These are phyloP conservation scores for Drosophila prostipennis DNA, from an alignment of 2,888 invertebrate species.

Conservation along the genomic window DNA sequence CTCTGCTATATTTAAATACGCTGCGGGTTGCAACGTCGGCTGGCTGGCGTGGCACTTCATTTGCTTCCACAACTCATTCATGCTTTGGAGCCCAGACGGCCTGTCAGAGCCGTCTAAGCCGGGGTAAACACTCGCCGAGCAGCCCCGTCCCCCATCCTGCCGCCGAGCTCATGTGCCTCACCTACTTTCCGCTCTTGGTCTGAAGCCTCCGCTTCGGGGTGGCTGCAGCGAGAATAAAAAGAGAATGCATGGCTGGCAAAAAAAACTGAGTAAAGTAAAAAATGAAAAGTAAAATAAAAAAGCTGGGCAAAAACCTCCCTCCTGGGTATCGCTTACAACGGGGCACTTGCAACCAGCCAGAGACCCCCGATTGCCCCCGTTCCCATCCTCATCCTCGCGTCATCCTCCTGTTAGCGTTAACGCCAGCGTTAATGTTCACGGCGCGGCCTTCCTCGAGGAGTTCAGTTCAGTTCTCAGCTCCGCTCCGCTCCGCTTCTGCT, in stretches of 20 bases:
- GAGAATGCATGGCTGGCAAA: conserved; percentile 25
- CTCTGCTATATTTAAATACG: conserved; percentile 76
- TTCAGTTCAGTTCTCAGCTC: conserved; percentile 61
- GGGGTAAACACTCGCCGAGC: conserved; percentile 72
- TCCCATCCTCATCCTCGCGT: background rate
- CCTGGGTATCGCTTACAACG: conserved; percentile 78
- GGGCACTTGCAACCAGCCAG: conserved; percentile 78
- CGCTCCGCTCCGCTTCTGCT: conserved; percentile 54
- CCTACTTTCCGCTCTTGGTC: conserved; percentile 77
- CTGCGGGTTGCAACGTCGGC: conserved; percentile 70
- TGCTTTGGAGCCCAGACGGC: conserved; percentile 66
- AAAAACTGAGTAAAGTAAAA: conserved; percentile 6
- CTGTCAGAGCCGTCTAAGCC: conserved; percentile 67
- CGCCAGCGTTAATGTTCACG: conserved; percentile 59
- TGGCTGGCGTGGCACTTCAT: conserved; percentile 74
- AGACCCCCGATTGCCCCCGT: conserved; percentile 27
- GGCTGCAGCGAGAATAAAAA: conserved; percentile 55
- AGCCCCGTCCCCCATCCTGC: conserved; percentile 32
- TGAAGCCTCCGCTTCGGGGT: conserved; percentile 52
- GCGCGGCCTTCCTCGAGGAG: conserved; percentile 69
- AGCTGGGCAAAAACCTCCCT: conserved; percentile 54
- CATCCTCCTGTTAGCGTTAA: conserved; percentile 44
- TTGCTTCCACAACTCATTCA: conserved; percentile 81
- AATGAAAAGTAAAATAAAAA: conserved; percentile 42
- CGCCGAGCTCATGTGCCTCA: conserved; percentile 63